These are phyloP conservation scores for Himalopsyche kuldschensis DNA, from an alignment of 2,888 invertebrate genomes.

Conservation along the genomic window DNA sequence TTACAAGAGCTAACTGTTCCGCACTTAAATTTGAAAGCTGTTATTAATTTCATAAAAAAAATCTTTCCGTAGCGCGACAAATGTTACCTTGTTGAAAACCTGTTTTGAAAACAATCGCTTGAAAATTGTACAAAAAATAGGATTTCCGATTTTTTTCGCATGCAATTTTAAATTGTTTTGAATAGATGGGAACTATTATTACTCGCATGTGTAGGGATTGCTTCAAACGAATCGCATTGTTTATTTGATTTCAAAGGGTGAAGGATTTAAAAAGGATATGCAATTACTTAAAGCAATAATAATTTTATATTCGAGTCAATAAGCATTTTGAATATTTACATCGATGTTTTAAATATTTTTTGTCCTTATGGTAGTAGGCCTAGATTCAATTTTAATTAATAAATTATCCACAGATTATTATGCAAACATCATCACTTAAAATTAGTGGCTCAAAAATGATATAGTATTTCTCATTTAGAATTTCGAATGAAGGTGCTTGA, in stretches of 20 bases:
- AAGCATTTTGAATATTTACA: too few species aligned
- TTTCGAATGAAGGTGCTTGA: too few species aligned
- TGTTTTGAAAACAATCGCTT: conserved; percentile 19
- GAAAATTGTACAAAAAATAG: conserved; percentile 9
- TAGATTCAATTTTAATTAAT: too few species aligned
- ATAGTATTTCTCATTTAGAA: too few species aligned
- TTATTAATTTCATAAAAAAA: conserved; percentile 23
- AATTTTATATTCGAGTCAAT: background rate
- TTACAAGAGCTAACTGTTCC: background rate
- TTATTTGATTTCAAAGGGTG: background rate
- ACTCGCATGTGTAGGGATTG: background rate
- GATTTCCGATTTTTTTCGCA: conserved; percentile 3
- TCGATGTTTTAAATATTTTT: too few species aligned
- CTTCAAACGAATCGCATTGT: background rate
- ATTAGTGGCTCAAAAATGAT: too few species aligned
- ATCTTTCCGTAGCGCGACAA: background rate
- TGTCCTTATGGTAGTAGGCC: too few species aligned
- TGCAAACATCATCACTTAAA: too few species aligned
- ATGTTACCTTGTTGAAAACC: conserved; percentile 2
- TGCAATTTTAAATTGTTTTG: background rate
- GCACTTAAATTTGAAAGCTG: conserved; percentile 11
- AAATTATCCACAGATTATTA: too few species aligned
- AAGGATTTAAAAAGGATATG: background rate
- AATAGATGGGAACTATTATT: background rate
- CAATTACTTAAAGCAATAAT: background rate